phyloP scores from a whole-genome alignment of 2,113 vertebrate species.

The Clarias magur region DNA sequence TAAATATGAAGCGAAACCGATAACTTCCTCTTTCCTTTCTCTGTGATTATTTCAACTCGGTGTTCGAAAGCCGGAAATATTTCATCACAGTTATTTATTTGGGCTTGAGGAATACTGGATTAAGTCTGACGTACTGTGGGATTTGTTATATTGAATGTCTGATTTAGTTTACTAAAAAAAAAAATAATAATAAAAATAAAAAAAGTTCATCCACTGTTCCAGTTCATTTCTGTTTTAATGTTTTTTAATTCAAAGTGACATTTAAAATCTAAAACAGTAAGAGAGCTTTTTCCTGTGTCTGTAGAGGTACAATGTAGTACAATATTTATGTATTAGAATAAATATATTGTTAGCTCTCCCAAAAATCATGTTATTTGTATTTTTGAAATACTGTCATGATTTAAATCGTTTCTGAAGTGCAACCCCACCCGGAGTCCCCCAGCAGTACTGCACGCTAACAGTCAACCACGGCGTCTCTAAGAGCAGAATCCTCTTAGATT shows the following conservation, averaged over 20 bases:
- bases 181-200: too few species aligned
- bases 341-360: neutral
- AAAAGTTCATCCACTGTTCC: neutral
- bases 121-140: neutral
- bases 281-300: neutral
- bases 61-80: neutral
- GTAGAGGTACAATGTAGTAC: neutral
- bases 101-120: neutral
- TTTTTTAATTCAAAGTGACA: neutral
- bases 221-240: neutral
- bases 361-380: neutral
- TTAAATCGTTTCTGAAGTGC: constrained; percentile 9
- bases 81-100: neutral
- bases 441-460: constrained; percentile 27
- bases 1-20: neutral
- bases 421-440: neutral
- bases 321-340: neutral
- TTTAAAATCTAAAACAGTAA: neutral
- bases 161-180: neutral
- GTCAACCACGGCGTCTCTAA: constrained; percentile 27
- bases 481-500: constrained; percentile 20
- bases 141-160: neutral
- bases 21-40: neutral
- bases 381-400: neutral
- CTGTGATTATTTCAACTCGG: neutral